Evolutionary conservation across 2,888 invertebrate genomes (phyloP), one percentile per base, ranked within the genome.

Genomic region (Priocnemis perturbator): DNA sequence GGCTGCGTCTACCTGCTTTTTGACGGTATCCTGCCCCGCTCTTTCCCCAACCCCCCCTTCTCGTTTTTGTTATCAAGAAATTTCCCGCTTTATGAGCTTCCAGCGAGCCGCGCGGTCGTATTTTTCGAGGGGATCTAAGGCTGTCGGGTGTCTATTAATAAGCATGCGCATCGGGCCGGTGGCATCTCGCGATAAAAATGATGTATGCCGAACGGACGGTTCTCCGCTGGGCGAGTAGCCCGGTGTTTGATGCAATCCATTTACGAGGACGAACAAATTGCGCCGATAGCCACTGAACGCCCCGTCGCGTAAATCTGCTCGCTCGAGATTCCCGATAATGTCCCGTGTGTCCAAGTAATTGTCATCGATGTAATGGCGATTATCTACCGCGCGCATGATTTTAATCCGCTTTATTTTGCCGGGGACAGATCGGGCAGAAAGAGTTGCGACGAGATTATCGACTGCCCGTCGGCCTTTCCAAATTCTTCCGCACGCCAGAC

Each of bases 121-220:
- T 71, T 77, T 74, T 69, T 71, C 55, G 62, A 37, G 3, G 56
- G 45, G 71, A 64, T 59, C 45, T 64, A 72, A 64, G 64, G 69
- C 58, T 57, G 60, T 50, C 20, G 70, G 67, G 61, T 77, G 78
- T 78, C 78, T 79, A 78, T 82, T 81, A 82, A 82, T 81, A 82
- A 80, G 78, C 73, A 67, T 74, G 60, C 64, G 73, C 64, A 69
- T 64, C 74, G 72, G 50, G 26, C 48, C 48, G 58, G 78, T 82
- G 81, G 76, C 55, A 77, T 71, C 74, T 60, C 64, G 74, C 81
- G 82, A 83, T 84, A 83, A 83, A 81, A 76, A 73, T 83, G 81
- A 82, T 81, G 76, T 78, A 82, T 78, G 71, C 60, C 65, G 61
- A 9, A 44, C 45, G 68, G 53, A 70, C 60, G 61, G 50, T 58